Evolutionary conservation across 2,113 vertebrate genomes (phyloP).

Genomic region (Salvator merianae): DNA sequence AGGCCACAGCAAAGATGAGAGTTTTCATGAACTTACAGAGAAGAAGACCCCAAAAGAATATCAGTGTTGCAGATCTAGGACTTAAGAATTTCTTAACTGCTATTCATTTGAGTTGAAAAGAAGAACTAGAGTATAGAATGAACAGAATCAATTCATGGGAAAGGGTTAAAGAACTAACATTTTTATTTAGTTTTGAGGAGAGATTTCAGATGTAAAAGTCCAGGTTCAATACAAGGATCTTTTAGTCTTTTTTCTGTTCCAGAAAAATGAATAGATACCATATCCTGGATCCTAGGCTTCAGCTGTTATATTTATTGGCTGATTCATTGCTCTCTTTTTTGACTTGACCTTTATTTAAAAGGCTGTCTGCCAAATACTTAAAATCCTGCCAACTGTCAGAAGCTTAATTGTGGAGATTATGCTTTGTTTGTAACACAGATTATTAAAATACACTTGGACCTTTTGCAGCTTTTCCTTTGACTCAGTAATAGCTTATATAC

Average conservation of each 20-base stretch:
- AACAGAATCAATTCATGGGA: too few relatives aligned
- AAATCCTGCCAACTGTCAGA: constrained; percentile 63
- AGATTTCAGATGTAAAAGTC: background rate
- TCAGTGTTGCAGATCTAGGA: too few relatives aligned
- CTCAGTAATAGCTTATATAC: constrained; percentile 57
- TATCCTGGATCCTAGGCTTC: constrained; percentile 7
- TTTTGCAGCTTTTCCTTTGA: constrained; percentile 20
- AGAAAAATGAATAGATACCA: background rate
- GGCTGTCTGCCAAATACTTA: constrained; percentile 59
- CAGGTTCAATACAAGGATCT: background rate
- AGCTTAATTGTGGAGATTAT: constrained; percentile 68
- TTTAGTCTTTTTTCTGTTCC: background rate
- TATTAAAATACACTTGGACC: constrained; percentile 65
- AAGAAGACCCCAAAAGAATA: too few relatives aligned
- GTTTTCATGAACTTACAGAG: too few relatives aligned
- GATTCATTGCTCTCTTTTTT: constrained; percentile 48
- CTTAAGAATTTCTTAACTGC: too few relatives aligned
- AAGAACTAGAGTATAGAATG: background rate
- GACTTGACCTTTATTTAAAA: constrained; percentile 65
- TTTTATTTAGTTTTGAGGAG: background rate
- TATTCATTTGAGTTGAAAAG: background rate
- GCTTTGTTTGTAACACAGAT: constrained; percentile 70
- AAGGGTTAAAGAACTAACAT: background rate
- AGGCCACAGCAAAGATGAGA: too few relatives aligned
- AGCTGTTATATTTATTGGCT: constrained; percentile 5